Evolutionary conservation across 2,888 invertebrate species (phyloP).

Genomic region (Vannuccia rotundouncinata): DNA sequence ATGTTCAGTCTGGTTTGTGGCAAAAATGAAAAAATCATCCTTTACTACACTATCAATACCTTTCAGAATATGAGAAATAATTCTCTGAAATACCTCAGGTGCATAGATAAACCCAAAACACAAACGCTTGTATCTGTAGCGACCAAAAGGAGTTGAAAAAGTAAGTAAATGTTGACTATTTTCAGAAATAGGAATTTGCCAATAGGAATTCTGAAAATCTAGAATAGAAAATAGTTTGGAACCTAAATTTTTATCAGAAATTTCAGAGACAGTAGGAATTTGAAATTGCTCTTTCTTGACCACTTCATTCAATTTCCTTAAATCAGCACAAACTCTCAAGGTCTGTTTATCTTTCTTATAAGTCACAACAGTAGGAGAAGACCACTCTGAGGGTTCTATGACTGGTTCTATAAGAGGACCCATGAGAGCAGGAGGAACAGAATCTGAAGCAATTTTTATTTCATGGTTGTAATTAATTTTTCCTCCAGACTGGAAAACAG

Average conservation of each 20-base stretch:
- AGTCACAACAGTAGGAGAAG: not conserved
- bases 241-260: not conserved
- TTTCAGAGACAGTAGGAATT: constrained; percentile 31
- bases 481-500: constrained; percentile 18
- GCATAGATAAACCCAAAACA: constrained; percentile 19
- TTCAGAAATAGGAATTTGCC: constrained; percentile 28
- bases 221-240: constrained; percentile 18
- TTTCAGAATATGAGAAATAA: not conserved
- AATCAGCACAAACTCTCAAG: constrained; percentile 31
- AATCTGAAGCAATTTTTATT: not conserved
- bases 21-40: constrained; percentile 6
- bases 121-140: constrained; percentile 16
- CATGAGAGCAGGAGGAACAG: constrained; percentile 22
- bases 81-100: constrained; percentile 22
- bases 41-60: constrained; percentile 1
- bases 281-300: constrained; percentile 25
- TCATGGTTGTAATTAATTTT: constrained; percentile 4
- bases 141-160: constrained; percentile 31
- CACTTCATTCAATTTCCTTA: constrained; percentile 27
- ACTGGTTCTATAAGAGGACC: constrained; percentile 28
- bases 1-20: constrained; percentile 4
- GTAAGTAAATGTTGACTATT: constrained; percentile 28
- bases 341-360: constrained; percentile 25
- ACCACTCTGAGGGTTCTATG: constrained; percentile 37
- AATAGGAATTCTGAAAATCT: constrained; percentile 27